Evolutionary conservation across 2,113 vertebrate species (phyloP).

Genomic region (Gnathonemus echidnorhynchus): DNA sequence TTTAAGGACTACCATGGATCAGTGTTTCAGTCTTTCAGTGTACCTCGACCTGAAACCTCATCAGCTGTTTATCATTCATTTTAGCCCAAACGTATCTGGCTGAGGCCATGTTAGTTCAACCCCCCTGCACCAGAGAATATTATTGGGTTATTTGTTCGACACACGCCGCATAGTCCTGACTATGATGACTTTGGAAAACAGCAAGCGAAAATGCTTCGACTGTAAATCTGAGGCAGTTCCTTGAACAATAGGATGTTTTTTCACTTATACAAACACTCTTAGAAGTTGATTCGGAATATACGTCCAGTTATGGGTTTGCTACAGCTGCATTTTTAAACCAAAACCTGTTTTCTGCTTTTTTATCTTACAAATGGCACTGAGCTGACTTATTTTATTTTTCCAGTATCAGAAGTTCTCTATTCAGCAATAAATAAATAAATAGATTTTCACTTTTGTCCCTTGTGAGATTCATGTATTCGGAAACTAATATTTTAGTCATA

Average conservation of each 20-base stretch:
- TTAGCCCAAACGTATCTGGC: background rate
- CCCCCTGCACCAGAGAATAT: background rate
- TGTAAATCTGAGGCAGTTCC: background rate
- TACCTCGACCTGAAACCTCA: background rate
- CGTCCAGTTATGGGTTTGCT: background rate
- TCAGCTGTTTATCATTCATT: constrained; percentile 8
- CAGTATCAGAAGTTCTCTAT: background rate
- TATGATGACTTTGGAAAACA: background rate
- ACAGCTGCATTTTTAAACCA: background rate
- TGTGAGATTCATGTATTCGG: constrained; percentile 5
- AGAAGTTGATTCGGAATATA: background rate
- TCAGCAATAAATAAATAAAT: background rate
- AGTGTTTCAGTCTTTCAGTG: constrained; percentile 20
- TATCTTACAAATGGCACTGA: background rate
- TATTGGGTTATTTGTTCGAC: background rate
- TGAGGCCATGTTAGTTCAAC: background rate
- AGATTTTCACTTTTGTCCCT: background rate
- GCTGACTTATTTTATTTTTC: background rate
- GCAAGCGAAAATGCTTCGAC: background rate
- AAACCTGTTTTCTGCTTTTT: background rate
- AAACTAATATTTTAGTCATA: background rate
- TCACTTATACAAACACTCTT: background rate
- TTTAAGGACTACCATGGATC: constrained; percentile 30
- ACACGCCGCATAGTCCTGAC: background rate
- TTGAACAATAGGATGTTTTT: background rate